phyloP scores from a whole-genome alignment of 2,797 vertebrate genomes.

The Lithobates sylvaticus region DNA sequence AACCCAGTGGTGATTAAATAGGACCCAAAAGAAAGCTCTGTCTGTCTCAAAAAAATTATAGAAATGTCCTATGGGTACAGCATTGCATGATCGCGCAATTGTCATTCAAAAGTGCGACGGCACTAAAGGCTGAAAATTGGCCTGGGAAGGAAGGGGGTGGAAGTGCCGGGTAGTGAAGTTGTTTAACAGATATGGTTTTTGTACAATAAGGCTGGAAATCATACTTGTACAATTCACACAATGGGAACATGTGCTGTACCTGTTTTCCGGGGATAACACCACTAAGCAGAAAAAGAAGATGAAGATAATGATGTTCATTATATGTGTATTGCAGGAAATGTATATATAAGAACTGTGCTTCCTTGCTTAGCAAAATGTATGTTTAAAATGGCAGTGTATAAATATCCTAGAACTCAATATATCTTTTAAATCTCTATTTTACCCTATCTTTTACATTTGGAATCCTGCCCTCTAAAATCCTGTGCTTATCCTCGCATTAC shows the following conservation, averaged over 20 bases:
- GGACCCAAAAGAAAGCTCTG: too few species aligned
- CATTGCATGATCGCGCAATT: too few species aligned
- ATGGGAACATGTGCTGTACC: neutral
- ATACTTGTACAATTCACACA: too few species aligned
- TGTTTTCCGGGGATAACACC: neutral
- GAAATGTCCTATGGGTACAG: too few species aligned
- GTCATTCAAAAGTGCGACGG: too few species aligned
- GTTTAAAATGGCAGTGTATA: neutral
- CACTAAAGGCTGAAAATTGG: too few species aligned
- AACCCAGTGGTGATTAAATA: too few species aligned
- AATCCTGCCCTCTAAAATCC: neutral
- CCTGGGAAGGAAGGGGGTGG: too few species aligned
- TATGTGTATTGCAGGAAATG: neutral
- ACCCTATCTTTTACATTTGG: constrained; percentile 2
- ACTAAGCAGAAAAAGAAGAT: neutral
- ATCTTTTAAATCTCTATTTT: neutral
- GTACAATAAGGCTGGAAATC: too few species aligned
- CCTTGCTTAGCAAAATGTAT: neutral
- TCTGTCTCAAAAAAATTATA: too few species aligned
- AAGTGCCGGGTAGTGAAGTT: too few species aligned
- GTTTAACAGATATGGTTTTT: too few species aligned
- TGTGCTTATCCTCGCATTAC: neutral
- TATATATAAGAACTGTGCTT: neutral
- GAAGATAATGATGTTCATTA: neutral
- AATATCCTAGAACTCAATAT: neutral